Conservation (phyloP, 53 echinoderm and acorn worm species). For the Hippasteria phrygiana region DNA sequence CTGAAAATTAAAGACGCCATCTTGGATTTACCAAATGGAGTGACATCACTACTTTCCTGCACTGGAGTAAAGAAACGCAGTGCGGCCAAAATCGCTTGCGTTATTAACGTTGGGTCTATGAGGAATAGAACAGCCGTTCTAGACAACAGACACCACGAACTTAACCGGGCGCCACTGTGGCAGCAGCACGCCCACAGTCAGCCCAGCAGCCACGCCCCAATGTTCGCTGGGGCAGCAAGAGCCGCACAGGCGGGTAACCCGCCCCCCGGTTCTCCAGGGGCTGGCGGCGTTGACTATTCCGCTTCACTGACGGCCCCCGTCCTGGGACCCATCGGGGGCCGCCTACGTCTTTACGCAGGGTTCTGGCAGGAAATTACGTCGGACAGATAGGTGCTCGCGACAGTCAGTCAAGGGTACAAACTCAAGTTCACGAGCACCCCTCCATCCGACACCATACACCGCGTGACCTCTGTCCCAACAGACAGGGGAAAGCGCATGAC, state of each 20-base stretch:
- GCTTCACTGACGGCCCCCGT: neutral
- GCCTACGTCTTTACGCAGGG: neutral
- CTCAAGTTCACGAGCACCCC: slow-evolving; percentile 37
- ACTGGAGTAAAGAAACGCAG: too few species aligned
- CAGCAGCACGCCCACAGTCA: neutral
- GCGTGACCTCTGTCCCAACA: neutral
- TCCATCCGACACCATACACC: neutral
- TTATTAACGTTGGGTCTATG: too few species aligned
- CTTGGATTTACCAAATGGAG: too few species aligned
- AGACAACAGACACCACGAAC: too few species aligned
- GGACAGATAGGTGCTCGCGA: slow-evolving; percentile 3
- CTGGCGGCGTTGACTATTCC: neutral
- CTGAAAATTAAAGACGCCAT: too few species aligned
- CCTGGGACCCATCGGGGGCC: neutral
- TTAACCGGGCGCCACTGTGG: neutral
- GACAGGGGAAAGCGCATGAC: neutral
- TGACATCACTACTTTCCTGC: too few species aligned
- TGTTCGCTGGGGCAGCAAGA: neutral
- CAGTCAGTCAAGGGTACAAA: neutral
- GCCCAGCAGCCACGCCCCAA: neutral
- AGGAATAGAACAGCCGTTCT: too few species aligned
- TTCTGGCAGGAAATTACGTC: neutral
- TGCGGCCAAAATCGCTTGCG: too few species aligned
- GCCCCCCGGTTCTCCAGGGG: neutral
- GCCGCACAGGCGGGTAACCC: neutral